Base-by-base conservation (phyloP, 2,888 invertebrate genomes). In the Hydropsyche betteni region DNA sequence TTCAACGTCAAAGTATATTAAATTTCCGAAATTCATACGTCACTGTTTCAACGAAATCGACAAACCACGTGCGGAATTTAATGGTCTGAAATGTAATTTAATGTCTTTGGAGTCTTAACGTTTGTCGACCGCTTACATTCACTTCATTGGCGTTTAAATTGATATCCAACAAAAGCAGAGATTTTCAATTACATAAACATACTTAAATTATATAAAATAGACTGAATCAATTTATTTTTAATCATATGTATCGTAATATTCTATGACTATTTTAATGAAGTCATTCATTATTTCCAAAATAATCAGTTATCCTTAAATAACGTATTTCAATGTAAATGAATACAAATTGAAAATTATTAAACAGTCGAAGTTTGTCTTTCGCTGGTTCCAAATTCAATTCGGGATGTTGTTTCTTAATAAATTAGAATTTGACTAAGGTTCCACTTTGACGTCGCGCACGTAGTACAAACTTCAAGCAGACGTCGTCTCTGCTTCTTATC, bases 11-110 rank as follows among this genome's bases (percentile, higher is more conserved):
- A 4, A 44, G 4, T 44, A 44, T 44, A 10, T 44, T 6, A 44
- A 10, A 44, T 44, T 8, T 44, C 44, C 44, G 44, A 64, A 64
- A 7, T 64, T 33, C 64, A 64, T 64, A n/a, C 36, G 34, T 64
- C 34, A 34, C 34, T n/a, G n/a, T 64, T 24, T 33, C 34, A 64
- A 64, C 36, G 34, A 64, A 64, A 64, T 64, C 64, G 34, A 64
- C 36, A 36, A 64, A 64, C 64, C 64, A 36, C 64, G 34, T 36
- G 36, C 34, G 8, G 14, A 36, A 64, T 64, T 64, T n/a, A 64
- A 64, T 64, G 64, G 64, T n/a, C 33, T 36, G 64, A 34, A 36
- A 64, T 34, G 34, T 64, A 64, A 64, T 64, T 64, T 64, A 64
- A 24, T 34, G 64, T 6, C 55, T 14, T 55, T 3, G 1, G 6